Percentiles rank a stretch among this genome's conserved stretches.
These are phyloP conservation scores for Trichomalopsis sarcophagae DNA, from an alignment of 1,140 invertebrate genomes.

Conservation along the genomic window DNA sequence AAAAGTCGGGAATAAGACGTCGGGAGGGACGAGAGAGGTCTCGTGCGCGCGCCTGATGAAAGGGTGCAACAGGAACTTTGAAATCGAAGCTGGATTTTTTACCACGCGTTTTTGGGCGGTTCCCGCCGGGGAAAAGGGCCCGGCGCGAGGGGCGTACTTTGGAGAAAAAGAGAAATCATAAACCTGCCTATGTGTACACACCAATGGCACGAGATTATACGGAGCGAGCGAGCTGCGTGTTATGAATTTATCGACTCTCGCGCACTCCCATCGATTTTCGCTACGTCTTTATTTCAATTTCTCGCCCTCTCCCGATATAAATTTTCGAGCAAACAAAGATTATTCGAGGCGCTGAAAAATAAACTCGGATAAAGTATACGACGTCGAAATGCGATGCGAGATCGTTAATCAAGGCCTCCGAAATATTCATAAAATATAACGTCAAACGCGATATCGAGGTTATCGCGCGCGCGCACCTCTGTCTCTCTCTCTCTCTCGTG, in stretches of 20 bases:
- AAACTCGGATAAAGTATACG: neutral
- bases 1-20: constrained; percentile 22
- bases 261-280: neutral
- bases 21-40: neutral
- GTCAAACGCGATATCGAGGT: neutral
- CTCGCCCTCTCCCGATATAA: neutral
- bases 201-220: constrained; percentile 34
- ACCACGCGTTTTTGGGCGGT: neutral
- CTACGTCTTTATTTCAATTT: constrained; percentile 13
- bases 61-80: constrained; percentile 28
- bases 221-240: neutral
- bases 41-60: constrained; percentile 2
- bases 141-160: constrained; percentile 25
- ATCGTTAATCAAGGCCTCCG: constrained; percentile 24
- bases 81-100: constrained; percentile 35
- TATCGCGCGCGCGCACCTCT: neutral
- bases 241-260: neutral
- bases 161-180: constrained; percentile 1
- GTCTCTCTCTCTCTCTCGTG: neutral
- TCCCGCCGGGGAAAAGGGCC: neutral
- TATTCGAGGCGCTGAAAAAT: neutral
- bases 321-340: neutral
- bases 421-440: neutral
- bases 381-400: neutral
- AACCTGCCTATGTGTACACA: constrained; percentile 5